Base-by-base conservation (phyloP, 2,797 vertebrate species). In the Danio aesculapii region DNA sequence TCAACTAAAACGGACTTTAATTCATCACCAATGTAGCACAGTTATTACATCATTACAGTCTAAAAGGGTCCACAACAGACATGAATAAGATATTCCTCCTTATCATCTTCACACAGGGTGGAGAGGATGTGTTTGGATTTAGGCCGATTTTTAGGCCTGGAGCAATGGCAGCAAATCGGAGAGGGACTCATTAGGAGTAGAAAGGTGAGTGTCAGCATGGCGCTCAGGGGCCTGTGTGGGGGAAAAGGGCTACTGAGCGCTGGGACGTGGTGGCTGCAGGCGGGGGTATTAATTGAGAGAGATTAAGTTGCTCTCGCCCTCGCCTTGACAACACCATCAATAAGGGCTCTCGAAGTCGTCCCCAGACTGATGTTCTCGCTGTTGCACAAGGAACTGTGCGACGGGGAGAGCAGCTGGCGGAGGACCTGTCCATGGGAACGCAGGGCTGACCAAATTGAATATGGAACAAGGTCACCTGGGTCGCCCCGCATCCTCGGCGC, bases 261-360 rank as follows among this genome's bases (percentile, higher is more conserved):
- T 75, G 82, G 55, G 72, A 68, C 47, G 3, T 30, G 16, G 73
- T 72, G 59, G 81, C 82, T 69, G 62, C 50, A 53, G 77, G 84
- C 83, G 62, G 78, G 79, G 62, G 44, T 80, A 85, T 84, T 87
- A 87, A 85, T 84, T 87, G 84, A 87, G 85, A 83, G 81, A 87
- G 82, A 87, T 87, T 87, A 85, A 85, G 83, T 79, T 75, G 79
- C 77, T 75, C 69, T 84, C 52, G 50, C 71, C 82, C 71, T 72
- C 16, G 47, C 66, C 63, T 59, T 84, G 84, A 85, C 82, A 82
- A 82, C 77, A 77, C 59, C 61, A 63, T 85, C 86, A 84, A 82
- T 78, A 84, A 87, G 83, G 73, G 74, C 81, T 76, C 83, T 84
- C 53, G 66, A 81, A 81, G 70, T 85, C 43, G 17, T 83, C 79